phyloP scores from a whole-genome alignment of 2,888 invertebrate species.

The Julus scanicus region DNA sequence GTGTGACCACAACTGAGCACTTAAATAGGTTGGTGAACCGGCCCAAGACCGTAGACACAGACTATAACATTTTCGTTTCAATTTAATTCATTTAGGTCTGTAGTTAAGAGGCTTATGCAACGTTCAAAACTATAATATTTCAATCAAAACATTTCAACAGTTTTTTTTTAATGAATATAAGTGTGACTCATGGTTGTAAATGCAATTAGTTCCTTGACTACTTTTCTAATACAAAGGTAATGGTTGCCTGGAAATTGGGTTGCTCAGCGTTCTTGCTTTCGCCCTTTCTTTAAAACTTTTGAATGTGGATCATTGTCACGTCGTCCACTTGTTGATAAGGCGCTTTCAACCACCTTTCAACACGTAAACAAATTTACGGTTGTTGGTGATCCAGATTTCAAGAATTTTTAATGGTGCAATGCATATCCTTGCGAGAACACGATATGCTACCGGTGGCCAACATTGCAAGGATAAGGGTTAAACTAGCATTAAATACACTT shows the following conservation, averaged over 20 bases:
- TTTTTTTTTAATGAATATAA: background rate
- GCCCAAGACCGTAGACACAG: too few species aligned
- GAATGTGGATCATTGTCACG: conserved; percentile 36
- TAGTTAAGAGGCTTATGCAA: background rate
- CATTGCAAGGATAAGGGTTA: background rate
- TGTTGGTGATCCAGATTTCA: conserved; percentile 32
- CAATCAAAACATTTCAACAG: background rate
- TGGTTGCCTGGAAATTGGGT: conserved; percentile 37
- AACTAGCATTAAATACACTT: background rate
- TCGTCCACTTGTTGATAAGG: conserved; percentile 23
- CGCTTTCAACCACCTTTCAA: conserved; percentile 25
- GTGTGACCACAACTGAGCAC: too few species aligned
- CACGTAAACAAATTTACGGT: conserved; percentile 13
- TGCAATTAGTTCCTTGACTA: conserved; percentile 26
- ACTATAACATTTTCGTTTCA: too few species aligned
- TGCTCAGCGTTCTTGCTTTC: conserved; percentile 19
- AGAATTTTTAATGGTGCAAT: conserved; percentile 29
- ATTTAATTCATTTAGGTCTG: too few species aligned
- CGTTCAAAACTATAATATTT: background rate
- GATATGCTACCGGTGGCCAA: background rate
- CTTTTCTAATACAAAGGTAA: conserved; percentile 5
- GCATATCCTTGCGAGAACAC: conserved; percentile 24
- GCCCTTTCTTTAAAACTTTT: background rate
- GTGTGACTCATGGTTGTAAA: background rate
- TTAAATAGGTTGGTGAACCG: too few species aligned